A percentile compares a stretch with the other conserved stretches of the same genome.
Conservation (phyloP, 2,113 vertebrate genomes). For the Pimephales promelas region DNA sequence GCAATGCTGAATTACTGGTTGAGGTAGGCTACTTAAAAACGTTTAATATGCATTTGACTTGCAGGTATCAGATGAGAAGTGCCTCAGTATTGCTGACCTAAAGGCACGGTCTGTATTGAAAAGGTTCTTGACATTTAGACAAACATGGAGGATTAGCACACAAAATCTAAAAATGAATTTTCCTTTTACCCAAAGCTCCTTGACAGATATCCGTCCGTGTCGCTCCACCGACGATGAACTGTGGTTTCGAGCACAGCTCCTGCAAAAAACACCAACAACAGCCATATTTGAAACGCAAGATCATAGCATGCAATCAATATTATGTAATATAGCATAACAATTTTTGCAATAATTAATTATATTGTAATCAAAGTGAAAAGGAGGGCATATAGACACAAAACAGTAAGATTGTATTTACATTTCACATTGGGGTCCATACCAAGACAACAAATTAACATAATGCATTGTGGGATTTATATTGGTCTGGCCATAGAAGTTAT, state of each 20-base stretch:
- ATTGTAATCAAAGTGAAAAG: neutral
- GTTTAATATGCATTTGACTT: neutral
- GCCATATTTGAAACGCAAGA: neutral
- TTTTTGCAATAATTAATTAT: neutral
- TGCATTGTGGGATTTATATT: no score
- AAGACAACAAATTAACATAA: neutral
- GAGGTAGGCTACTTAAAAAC: neutral
- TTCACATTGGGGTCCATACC: neutral
- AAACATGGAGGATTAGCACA: neutral
- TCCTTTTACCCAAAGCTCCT: slow-evolving; percentile 76
- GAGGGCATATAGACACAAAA: neutral
- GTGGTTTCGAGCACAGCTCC: slow-evolving; percentile 77
- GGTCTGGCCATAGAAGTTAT: no score
- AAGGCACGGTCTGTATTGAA: neutral
- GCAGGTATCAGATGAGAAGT: neutral
- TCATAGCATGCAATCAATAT: no score
- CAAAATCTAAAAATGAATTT: neutral
- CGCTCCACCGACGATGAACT: slow-evolving; percentile 77
- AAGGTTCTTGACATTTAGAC: neutral
- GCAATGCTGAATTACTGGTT: neutral
- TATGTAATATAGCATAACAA: no score
- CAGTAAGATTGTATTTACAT: neutral
- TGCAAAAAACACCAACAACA: slow-evolving; percentile 53
- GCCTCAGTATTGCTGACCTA: neutral
- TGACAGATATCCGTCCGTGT: slow-evolving; percentile 82